Evolutionary conservation across 2,113 vertebrate genomes (phyloP).

Genomic region (Rhodinocichla rosea): DNA sequence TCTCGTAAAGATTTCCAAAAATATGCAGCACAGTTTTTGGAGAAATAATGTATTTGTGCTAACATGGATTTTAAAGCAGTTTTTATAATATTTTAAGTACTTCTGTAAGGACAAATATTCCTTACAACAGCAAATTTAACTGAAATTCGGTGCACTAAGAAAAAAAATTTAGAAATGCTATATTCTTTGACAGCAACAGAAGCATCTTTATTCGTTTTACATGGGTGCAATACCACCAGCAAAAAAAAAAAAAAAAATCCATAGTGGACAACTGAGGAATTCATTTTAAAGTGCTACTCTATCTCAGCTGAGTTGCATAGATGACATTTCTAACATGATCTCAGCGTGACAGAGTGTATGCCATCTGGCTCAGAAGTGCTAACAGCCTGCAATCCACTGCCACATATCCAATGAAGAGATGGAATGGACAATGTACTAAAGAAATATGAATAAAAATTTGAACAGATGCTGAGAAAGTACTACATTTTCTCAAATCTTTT

Average conservation of each 20-base stretch:
- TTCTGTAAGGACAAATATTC: background rate
- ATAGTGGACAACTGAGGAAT: background rate
- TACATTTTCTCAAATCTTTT: background rate
- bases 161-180: background rate
- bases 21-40: background rate
- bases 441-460: conserved; percentile 6
- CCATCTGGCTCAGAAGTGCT: conserved; percentile 62
- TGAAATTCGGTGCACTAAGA: background rate
- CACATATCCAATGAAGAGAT: background rate
- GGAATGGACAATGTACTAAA: conserved; percentile 29
- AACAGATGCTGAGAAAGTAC: background rate
- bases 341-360: conserved; percentile 48
- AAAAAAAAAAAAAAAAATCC: background rate
- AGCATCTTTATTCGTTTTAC: background rate
- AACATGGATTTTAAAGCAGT: background rate
- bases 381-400: conserved; percentile 57
- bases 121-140: background rate
- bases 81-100: background rate
- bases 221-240: background rate
- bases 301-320: conserved; percentile 29
- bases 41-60: background rate
- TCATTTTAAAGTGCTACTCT: conserved; percentile 1
- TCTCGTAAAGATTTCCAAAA: background rate
- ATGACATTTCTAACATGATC: conserved; percentile 58
- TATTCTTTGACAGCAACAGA: background rate